Base-by-base conservation (phyloP, 2,797 vertebrate genomes). In the Ataeniobius toweri region DNA sequence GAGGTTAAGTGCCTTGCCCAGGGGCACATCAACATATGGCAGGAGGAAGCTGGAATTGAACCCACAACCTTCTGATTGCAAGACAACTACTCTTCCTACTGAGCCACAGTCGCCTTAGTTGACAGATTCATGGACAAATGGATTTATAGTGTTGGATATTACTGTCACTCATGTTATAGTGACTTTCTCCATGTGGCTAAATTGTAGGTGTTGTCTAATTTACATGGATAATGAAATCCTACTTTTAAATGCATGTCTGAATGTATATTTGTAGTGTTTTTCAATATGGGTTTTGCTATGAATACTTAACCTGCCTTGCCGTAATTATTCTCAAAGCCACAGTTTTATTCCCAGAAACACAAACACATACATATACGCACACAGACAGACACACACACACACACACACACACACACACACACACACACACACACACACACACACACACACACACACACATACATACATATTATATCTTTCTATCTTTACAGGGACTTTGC, bases 271-370 rank as follows among this genome's bases (percentile, higher is more conserved):
- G 0, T 44, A 39, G 3, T 20, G 10, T 13, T 5, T 67, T 39
- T 39, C 75, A 90, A 89, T 86, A 75, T 81, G 58, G 76, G 83
- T 86, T 90, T 92, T 92, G 86, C 91, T 80, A 41, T 69, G 84
- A 78, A 71, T 81, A 39, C 18, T 79, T 46, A 80, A 80, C n/a
- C 5, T 5, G 76, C 5, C 67, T 77, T 59, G 67, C 68, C 85
- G 53, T 56, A 63, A 79, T 78, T 61, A 77, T 84, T 81, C 74
- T 74, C 75, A 86, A 68, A 51, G 78, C 67, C 75, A 55, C 50
- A 75, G 31, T 75, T 70, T 39, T 63, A 31, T 63, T 68, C 75
- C 39, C 50, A 58, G 75, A 20, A 41, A 31, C 77, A 59, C 53
- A 36, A n/a, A 36, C 50, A 61, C 65, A 51, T 39, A 39, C 65